Evolutionary conservation across 2,888 invertebrate genomes (phyloP).

Genomic region (Phanerotoma sp.): DNA sequence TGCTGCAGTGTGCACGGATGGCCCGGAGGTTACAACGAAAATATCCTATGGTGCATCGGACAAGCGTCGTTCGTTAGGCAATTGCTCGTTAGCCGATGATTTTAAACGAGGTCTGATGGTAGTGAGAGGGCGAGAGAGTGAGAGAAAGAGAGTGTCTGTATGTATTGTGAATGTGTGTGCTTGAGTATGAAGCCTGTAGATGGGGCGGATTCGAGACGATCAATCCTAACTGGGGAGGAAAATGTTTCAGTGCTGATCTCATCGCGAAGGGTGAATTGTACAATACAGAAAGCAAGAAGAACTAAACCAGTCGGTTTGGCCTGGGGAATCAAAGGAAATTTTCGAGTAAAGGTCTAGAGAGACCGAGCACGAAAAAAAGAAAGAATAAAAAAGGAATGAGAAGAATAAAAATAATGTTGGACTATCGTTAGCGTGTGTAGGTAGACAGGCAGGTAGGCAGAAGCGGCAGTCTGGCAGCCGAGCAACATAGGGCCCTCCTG

Average conservation of each 20-base stretch:
- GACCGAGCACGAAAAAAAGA: background rate
- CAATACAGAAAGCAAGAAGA: background rate
- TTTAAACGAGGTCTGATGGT: slow-evolving; percentile 18
- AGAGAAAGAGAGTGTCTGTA: no score
- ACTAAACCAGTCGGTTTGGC: background rate
- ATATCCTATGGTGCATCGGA: slow-evolving; percentile 13
- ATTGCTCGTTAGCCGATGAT: slow-evolving; percentile 22
- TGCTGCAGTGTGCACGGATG: slow-evolving; percentile 7
- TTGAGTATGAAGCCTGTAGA: no score
- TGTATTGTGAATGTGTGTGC: no score
- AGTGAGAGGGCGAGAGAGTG: no score
- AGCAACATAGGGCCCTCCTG: slow-evolving; percentile 2
- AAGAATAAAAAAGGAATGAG: background rate
- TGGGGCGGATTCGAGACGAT: background rate
- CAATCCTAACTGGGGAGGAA: slow-evolving; percentile 1
- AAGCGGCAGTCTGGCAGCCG: slow-evolving; percentile 14
- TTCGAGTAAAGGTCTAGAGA: background rate
- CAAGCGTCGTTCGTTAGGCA: slow-evolving; percentile 23
- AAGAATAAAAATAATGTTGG: background rate
- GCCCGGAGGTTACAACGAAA: slow-evolving; percentile 11
- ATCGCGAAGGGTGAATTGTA: background rate
- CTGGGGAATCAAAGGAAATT: slow-evolving; percentile 2
- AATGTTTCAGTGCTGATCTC: background rate
- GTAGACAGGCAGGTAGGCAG: slow-evolving; percentile 20
- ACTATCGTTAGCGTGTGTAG: slow-evolving; percentile 9